A percentile compares a stretch with the other conserved stretches of the same genome.
Conservation (phyloP, 2,797 vertebrate genomes). For the Monodelphis domestica region DNA sequence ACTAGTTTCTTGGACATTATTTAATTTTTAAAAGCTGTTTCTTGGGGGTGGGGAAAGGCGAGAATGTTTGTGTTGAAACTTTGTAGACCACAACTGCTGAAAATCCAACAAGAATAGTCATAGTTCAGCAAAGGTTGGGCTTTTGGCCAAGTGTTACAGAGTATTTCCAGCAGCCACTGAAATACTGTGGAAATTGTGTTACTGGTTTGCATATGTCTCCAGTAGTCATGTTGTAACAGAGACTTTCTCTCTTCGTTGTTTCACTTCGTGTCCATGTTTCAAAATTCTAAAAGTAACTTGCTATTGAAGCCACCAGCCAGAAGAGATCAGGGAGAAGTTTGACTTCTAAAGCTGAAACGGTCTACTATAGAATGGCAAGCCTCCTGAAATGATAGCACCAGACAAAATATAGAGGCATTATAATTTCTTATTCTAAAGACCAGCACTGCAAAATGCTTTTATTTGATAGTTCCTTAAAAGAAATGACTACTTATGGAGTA, state of each 20-base stretch:
- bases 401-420: slow-evolving; percentile 14
- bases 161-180: slow-evolving; percentile 30
- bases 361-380: slow-evolving; percentile 21
- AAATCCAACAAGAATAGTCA: slow-evolving; percentile 46
- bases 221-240: slow-evolving; percentile 44
- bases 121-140: slow-evolving; percentile 8
- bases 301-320: background rate
- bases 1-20: slow-evolving; percentile 22
- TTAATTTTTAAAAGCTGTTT: slow-evolving; percentile 13
- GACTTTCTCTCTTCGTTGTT: slow-evolving; percentile 46
- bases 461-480: slow-evolving; percentile 19
- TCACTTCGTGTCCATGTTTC: slow-evolving; percentile 54
- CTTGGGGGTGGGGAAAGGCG: background rate
- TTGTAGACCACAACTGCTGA: slow-evolving; percentile 29
- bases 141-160: slow-evolving; percentile 41
- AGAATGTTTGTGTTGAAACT: slow-evolving; percentile 44
- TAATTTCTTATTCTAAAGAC: slow-evolving; percentile 33
- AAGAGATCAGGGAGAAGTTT: slow-evolving; percentile 19
- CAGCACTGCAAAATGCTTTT: background rate
- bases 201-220: slow-evolving; percentile 53
- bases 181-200: slow-evolving; percentile 30
- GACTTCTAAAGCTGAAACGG: slow-evolving; percentile 22
- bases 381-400: background rate
- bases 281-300: slow-evolving; percentile 35
- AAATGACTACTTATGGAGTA: slow-evolving; percentile 31